Evolutionary conservation across 2,797 vertebrate species (phyloP), one percentile per base, ranked within the genome.

Genomic region (Eulemur coronatus): DNA sequence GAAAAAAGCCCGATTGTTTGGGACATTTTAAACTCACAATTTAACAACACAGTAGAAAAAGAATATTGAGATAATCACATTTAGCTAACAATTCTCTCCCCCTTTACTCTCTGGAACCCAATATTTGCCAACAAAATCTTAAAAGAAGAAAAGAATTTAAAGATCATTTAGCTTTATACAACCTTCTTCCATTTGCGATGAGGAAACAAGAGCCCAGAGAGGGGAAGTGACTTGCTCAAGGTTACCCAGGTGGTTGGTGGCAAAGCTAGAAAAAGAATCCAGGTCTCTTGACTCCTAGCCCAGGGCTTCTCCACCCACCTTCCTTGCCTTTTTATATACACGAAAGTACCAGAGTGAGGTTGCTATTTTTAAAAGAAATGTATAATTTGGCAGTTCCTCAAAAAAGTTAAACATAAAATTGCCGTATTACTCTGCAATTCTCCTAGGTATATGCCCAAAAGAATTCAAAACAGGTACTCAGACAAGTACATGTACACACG

Each of bases 41-140:
- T 89, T 92, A 81, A 95, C 48, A 88, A 67, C 59, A 70, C 2
- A 26, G 82, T 33, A 91, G 70, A 92, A 50, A 84, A 94, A 59
- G 38, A 63, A 61, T 24, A 91, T 18, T 28, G 55, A 85, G 72
- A 89, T 52, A 61, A 59, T 35, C 24, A n/a, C 9, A 13, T 70
- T 48, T n/a, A 86, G n/a, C 14, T 50, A 57, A 43, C 46, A 78
- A n/a, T 46, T 89, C 50, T 72, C 38, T 85, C 38, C 48, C 46
- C 8, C 26, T 79, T n/a, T 72, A 17, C 65, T 85, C 72, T 67
- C 46, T 61, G 52, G 65, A 89, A 61, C 3, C 30, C 50, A 41
- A 5, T 43, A 92, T 75, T 33, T 18, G 15, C 72, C 38, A 84
- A 26, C 17, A 70, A 75, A 93, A 81, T 24, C 86, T 91, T 81